Base-by-base conservation (phyloP, 2,113 vertebrate genomes). In the Tupaia chinensis region DNA sequence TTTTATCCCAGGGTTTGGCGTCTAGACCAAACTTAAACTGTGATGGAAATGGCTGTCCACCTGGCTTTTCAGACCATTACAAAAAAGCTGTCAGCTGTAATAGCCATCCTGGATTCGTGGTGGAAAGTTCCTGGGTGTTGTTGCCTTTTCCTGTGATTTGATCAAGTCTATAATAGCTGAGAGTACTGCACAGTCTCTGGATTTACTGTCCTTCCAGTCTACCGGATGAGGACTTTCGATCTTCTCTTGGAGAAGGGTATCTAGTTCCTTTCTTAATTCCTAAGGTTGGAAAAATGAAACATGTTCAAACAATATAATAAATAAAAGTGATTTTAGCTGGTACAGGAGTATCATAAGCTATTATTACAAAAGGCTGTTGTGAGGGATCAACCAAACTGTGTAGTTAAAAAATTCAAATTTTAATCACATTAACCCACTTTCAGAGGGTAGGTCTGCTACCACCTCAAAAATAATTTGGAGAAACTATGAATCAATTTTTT, bases 161-260 rank as follows among this genome's bases (percentile, higher is more conserved):
- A 99, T 99, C 56, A 99, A 98, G 98, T 99, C 99, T 92, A 99
- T 99, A 89, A 99, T 99, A 9, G 99, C 99, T 3, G 99, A 99
- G 91, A 99, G 99, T 2, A 99, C 99, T 0, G 99, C 99, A 16
- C 99, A 99, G 87, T 99, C 99, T 98, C 99, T 99, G 91, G 98
- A 99, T 73, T 99, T 98, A 0, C 85, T 98, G 63, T 99, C 98
- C 0, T 99, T 97, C 99, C 99, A 99, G 98, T 99, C 99, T 80
- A 99, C 99, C 0, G 99, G 99, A 3, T 98, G 98, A 0, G 99
- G 99, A n/a, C 96, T 99, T 32, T 99, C 99, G 56, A 99, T 99
- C 95, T 99, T 99, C 61, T 99, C 99, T 97, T 99, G 99, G 5
- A 99, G 98, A 68, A 99, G 99, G 29, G 97, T 98, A 77, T 99